These are phyloP conservation scores for Magallana ariakensis DNA, from an alignment of 1,140 invertebrate genomes.

Conservation along the genomic window DNA sequence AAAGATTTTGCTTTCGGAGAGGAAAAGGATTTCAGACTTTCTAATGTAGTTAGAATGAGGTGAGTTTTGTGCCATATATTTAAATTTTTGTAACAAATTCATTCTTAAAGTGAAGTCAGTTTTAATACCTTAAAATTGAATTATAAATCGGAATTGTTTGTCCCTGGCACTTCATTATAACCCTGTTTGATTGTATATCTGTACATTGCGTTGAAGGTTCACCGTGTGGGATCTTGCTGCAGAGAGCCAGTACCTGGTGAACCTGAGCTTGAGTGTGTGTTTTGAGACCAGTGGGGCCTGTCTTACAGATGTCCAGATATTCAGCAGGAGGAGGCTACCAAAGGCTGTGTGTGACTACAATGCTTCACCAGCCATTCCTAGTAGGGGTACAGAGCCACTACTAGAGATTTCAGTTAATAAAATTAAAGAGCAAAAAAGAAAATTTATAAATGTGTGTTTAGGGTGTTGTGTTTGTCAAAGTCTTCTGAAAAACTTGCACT, in stretches of 20 bases:
- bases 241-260: constrained; percentile 34
- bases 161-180: no score
- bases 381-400: background rate
- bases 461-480: background rate
- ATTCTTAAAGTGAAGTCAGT: no score
- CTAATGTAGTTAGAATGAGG: constrained; percentile 37
- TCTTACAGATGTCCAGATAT: constrained; percentile 24
- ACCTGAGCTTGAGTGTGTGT: constrained; percentile 39
- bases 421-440: no score
- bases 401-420: no score
- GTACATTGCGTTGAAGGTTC: background rate
- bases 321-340: constrained; percentile 14
- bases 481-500: background rate
- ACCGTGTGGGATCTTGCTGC: constrained; percentile 37
- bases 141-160: no score
- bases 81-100: no score
- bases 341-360: constrained; percentile 18
- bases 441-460: background rate
- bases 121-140: no score
- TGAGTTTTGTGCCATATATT: background rate
- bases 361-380: background rate
- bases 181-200: no score
- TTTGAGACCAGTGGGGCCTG: constrained; percentile 41
- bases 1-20: constrained; percentile 31
- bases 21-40: constrained; percentile 5